A percentile compares a stretch with the other conserved stretches of the same genome.
Evolutionary conservation across 2,797 vertebrate genomes (phyloP).

Genomic region (Girardinus metallicus): DNA sequence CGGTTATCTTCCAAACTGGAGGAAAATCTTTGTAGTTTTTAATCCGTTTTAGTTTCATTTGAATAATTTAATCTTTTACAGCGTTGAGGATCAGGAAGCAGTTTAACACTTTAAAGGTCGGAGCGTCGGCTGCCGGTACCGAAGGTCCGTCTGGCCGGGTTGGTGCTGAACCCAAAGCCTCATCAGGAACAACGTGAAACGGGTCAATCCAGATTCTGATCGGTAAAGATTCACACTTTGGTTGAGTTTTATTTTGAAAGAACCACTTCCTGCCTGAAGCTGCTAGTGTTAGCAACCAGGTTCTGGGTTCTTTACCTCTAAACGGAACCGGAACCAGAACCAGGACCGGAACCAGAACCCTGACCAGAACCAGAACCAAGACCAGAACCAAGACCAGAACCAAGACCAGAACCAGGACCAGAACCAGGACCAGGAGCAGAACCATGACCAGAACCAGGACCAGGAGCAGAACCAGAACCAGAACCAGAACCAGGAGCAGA

Average conservation of each 20-base stretch:
- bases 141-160: background rate
- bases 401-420: too few species aligned
- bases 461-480: too few species aligned
- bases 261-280: background rate
- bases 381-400: too few species aligned
- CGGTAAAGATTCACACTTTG: background rate
- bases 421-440: too few species aligned
- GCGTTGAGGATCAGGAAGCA: background rate
- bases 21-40: background rate
- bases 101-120: background rate
- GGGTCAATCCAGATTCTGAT: background rate
- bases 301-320: background rate
- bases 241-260: conserved; percentile 22
- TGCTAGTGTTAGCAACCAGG: background rate
- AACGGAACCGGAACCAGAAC: background rate
- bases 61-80: background rate
- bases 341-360: too few species aligned
- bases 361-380: too few species aligned
- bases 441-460: too few species aligned
- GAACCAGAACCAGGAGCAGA: too few species aligned
- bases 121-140: background rate
- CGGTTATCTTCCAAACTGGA: background rate
- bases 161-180: background rate
- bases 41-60: background rate
- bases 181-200: background rate